A percentile compares a stretch with the other conserved stretches of the same genome.
phyloP scores from a whole-genome alignment of 92 coral and sea anemone species.

The Porites divaricata region DNA sequence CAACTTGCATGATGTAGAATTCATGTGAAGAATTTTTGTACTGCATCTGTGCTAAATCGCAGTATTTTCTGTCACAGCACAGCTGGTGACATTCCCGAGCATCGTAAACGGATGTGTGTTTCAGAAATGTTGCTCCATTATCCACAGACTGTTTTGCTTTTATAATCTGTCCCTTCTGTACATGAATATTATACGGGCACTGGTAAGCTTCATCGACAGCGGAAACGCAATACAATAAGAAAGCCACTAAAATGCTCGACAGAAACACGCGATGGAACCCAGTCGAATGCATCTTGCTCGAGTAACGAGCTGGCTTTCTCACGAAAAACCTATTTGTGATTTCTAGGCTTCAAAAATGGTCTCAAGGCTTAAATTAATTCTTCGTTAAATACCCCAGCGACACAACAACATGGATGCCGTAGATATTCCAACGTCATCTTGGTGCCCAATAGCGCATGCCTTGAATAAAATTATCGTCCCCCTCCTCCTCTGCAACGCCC shows the following conservation, averaged over 20 bases:
- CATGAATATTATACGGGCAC: constrained; percentile 66
- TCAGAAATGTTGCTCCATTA: constrained; percentile 71
- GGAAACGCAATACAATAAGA: constrained; percentile 33
- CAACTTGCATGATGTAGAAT: background rate
- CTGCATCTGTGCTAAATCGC: constrained; percentile 82
- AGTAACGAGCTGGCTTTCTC: constrained; percentile 46
- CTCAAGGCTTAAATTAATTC: background rate
- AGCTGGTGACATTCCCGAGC: constrained; percentile 74
- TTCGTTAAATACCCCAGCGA: background rate
- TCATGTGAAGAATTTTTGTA: constrained; percentile 42
- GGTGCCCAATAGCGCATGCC: constrained; percentile 31
- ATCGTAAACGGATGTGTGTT: constrained; percentile 19
- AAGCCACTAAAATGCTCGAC: constrained; percentile 67
- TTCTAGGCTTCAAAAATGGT: background rate
- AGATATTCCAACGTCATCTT: background rate
- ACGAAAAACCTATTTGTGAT: background rate
- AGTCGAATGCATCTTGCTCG: constrained; percentile 44
- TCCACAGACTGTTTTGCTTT: constrained; percentile 61
- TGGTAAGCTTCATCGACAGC: constrained; percentile 31
- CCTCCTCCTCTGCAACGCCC: background rate
- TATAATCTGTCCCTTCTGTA: constrained; percentile 69
- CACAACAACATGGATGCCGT: constrained; percentile 14
- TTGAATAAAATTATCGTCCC: too few relatives aligned
- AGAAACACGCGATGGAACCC: constrained; percentile 24
- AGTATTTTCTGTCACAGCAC: constrained; percentile 64